Base-by-base conservation (phyloP, 1,140 invertebrate genomes). In the Bombus ignitus region DNA sequence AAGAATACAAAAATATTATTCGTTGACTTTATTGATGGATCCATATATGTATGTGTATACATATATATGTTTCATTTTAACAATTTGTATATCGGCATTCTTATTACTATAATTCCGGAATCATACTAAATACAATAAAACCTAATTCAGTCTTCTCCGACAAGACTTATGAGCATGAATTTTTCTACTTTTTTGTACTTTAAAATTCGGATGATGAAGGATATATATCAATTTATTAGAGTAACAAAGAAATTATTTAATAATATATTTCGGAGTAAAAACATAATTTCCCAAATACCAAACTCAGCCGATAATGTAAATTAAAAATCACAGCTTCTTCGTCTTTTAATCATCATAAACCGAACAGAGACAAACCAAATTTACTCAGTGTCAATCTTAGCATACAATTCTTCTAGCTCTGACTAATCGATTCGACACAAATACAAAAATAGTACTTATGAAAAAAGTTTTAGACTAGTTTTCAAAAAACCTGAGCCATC, bases 251-350 rank as follows among this genome's bases (percentile, higher is more conserved):
- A n/a, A 47, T 53, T 70, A 35, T 35, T 12, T n/a, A 42, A 18
- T 4, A 25, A 53, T 8, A 68, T 22, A 68, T 76, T 32, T 47
- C 53, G 9, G 32, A 68, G 32, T 35, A 59, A 72, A 57, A 13
- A 35, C 32, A 9, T 42, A 42, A 39, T 18, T 42, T 72, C 15
- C 59, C 8, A 22, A 84, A 22, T 35, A 66, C 35, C 28, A 77
- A 3, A 35, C 28, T 35, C 22, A 53, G 18, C n/a, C 53, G 35
- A 37, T 37, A 18, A 71, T 28, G 12, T 72, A 83, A 78, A 77
- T 59, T 87, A 57, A 83, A 70, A 83, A 87, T 87, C 68, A 87
- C 81, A 86, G 62, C 18, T 76, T 53, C 35, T 62, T 42, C n/a
- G 1, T 39, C 6, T 65, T 25, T 32, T 5, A 35, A 15, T 22